Evolutionary conservation across 2,888 invertebrate genomes (phyloP), one percentile per base, ranked within the genome.

Genomic region (Lordiphosa fenestrarum): DNA sequence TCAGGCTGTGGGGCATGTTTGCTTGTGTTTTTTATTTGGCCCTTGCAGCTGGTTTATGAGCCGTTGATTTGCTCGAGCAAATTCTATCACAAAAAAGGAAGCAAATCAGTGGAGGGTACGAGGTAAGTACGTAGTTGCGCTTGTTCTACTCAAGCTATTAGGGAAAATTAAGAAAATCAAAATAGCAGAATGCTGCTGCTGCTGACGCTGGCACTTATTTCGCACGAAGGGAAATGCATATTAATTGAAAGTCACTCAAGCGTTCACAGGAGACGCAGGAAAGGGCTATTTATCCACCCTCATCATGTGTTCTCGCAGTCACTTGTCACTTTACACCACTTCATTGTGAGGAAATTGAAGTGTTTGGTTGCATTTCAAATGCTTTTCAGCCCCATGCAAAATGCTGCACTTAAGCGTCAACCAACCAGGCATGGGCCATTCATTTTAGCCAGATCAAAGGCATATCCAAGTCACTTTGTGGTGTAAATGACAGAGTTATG

Each of bases 1-100:
- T 85, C 85, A 85, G 60, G 84, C 82, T 61, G 61, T 50, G 61
- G 82, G 70, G 63, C 41, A 64, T 58, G 59, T 63, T 53, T 59
- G 10, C 41, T 39, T 10, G 12, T 51, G 46, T 38, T 36, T 67
- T 78, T 82, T 78, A 84, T 82, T 74, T 53, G 71, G 56, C 64
- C 55, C 59, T 65, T 69, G 46, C 47, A 49, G 60, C 49, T 51
- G 48, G 57, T 56, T 74, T 66, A 70, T 66, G 71, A 54, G 53
- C 51, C 57, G 57, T 68, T 74, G 75, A 71, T 84, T 64, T 78
- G 64, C 75, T 65, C 53, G n/a, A 61, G 50, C 62, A 57, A 78
- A 78, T 59, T 42, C 54, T 60, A 76, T 83, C 62, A 60, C 63
- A 61, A 35, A 40, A 35, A 7, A 35, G 15, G 15, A 15, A 15